Conservation (phyloP, 2,797 vertebrate species). For the Nasua narica region DNA sequence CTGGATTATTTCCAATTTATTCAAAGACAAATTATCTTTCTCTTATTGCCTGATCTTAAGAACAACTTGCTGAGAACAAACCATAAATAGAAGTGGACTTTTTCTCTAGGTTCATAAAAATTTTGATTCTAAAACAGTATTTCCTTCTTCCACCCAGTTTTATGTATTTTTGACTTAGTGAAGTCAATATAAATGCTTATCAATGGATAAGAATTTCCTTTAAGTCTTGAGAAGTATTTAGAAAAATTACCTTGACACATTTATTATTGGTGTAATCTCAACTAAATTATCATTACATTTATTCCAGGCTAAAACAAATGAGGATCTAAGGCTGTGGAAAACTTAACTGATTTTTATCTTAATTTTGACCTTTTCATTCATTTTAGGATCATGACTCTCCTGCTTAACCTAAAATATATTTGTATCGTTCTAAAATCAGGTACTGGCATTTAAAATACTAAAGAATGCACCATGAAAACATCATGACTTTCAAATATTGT, state of each 20-base stretch:
- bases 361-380: not conserved
- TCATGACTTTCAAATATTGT: not conserved
- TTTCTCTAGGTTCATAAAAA: not conserved
- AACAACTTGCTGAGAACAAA: not conserved
- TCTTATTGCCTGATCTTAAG: not conserved
- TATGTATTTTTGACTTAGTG: not conserved
- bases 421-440: not conserved
- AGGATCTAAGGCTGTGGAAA: not conserved
- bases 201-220: not conserved
- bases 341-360: not conserved
- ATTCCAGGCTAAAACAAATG: not conserved
- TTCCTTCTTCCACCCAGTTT: rapidly evolving
- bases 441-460: not conserved
- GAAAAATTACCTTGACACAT: not conserved
- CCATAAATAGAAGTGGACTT: not conserved
- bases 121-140: not conserved
- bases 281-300: not conserved
- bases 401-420: not conserved
- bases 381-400: not conserved
- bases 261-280: not conserved
- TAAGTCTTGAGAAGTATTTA: not conserved
- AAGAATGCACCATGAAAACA: not conserved
- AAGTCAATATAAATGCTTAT: not conserved
- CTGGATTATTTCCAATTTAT: not conserved
- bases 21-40: not conserved